A percentile compares a stretch with the other conserved stretches of the same genome.
Evolutionary conservation across 2,797 vertebrate species (phyloP).

Genomic region (Borostomias antarcticus): DNA sequence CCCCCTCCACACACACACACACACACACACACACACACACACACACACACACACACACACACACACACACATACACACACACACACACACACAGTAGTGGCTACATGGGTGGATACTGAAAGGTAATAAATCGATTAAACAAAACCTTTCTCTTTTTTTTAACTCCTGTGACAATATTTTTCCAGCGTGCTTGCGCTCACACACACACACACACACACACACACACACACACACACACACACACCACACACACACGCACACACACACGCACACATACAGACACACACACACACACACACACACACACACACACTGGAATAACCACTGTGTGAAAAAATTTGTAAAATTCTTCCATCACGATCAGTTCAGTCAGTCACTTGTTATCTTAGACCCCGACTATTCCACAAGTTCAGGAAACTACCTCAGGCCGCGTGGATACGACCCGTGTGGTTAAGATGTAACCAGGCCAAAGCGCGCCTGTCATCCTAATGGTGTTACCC

Average conservation of each 20-base stretch:
- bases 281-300: conserved; percentile 19
- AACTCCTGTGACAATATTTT: not conserved
- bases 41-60: conserved; percentile 11
- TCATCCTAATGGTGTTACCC: not conserved
- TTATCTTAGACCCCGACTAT: not conserved
- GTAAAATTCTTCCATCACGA: not conserved
- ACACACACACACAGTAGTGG: not conserved
- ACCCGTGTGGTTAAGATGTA: not conserved
- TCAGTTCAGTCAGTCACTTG: not conserved
- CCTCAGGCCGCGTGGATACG: not conserved
- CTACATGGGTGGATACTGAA: not conserved
- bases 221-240: not conserved
- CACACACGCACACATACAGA: conserved; percentile 3
- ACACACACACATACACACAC: conserved; percentile 9
- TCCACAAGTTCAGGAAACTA: not conserved
- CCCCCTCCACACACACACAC: not conserved
- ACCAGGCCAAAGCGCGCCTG: not conserved
- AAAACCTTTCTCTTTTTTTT: conserved; percentile 33
- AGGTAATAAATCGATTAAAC: not conserved
- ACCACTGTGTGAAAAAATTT: not conserved
- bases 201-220: no score
- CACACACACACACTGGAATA: not conserved
- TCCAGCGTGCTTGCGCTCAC: not conserved
- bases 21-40: conserved; percentile 1
- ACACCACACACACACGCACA: not conserved